Base-by-base conservation (phyloP, 2,797 vertebrate species). In the Muscicapa striata region DNA sequence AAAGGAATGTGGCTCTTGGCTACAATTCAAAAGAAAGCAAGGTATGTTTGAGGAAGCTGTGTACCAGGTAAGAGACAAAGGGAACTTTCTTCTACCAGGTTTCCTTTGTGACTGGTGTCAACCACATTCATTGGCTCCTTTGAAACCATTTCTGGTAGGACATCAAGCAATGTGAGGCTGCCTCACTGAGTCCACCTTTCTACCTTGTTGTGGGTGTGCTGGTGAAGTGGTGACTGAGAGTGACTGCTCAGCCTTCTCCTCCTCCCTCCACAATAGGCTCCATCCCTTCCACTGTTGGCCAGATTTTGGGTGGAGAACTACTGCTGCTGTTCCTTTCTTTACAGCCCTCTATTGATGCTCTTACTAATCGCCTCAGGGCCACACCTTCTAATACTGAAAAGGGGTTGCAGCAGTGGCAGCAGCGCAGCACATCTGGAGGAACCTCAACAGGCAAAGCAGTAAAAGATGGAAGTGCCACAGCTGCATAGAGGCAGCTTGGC, bases 381-480 rank as follows among this genome's bases (percentile, higher is more conserved):
- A 2, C 40, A 67, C 18, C 14, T 23, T 41, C 52, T 54, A 43
- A 57, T 21, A 10, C 3, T 36, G 51, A 29, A 69, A 70, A 72
- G 45, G 20, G 38, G 19, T 9, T 4, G 10, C 40, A 70, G 63
- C 59, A 63, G 36, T 4, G 5, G 61, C 55, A 67, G 43, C 57
- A 74, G 45, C 1, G 3, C 18, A 46, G 48, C 34, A 43, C 7
- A 32, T 27, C 46, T 38, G 36, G 57, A 66, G 30, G 45, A 75
- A 75, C 36, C 6, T 45, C 43, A 70, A 23, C 9, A 62, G 26
- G 22, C 6, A 66, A 38, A 52, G 32, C 43, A 89, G 32, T 6
- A 73, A 55, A 55, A 61, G 38, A 66, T 32, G 34, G 23, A 78
- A 49, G 13, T 0, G 0, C 4, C n/a, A 30, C 6, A 45, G 30